Base-by-base conservation (phyloP, 2,797 vertebrate species). In the Labroides dimidiatus region DNA sequence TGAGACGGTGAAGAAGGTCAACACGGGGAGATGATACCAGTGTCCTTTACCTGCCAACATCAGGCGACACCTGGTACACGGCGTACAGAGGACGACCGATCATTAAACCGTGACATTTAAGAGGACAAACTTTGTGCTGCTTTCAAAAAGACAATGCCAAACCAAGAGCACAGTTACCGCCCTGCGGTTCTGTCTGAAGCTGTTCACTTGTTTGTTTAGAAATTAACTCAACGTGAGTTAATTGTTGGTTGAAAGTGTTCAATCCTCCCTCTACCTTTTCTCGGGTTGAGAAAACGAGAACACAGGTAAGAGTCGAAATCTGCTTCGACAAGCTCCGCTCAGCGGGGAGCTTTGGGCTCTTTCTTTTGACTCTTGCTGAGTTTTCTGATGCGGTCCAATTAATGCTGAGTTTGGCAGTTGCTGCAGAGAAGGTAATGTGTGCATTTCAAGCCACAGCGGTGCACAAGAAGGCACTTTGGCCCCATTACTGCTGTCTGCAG, bases 1-100 rank as follows among this genome's bases (percentile, higher is more conserved):
- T 55, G 59, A 81, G 49, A 49, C n/a, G 39, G 33, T 42, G 56
- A 54, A 19, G 70, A 57, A n/a, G 71, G 50, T 51, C 16, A 21
- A 14, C 23, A 36, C 4, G 21, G 57, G 59, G 70, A 86, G 20
- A 39, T 55, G 80, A 69, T 55, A 36, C 48, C 37, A 2, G 24
- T 15, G 67, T 60, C 61, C 67, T 82, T 36, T 16, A 63, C 51
- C 60, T 54, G 42, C 61, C 41, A 4, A 0, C 15, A 62, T 12
- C 5, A 10, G 39, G 24, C n/a, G 19, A 19, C 19, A 51, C 19
- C 73, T 61, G 56, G 23, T 17, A 14, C 59, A 64, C 16, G 3
- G 21, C 16, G 17, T 7, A 42, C 41, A 20, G 39, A 0, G 10
- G 24, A 71, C 24, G 49, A 13, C 42, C 12, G 11, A 7, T 21